Conservation (phyloP, 2,888 invertebrate species). For the Stenchaetothrips biformis region DNA sequence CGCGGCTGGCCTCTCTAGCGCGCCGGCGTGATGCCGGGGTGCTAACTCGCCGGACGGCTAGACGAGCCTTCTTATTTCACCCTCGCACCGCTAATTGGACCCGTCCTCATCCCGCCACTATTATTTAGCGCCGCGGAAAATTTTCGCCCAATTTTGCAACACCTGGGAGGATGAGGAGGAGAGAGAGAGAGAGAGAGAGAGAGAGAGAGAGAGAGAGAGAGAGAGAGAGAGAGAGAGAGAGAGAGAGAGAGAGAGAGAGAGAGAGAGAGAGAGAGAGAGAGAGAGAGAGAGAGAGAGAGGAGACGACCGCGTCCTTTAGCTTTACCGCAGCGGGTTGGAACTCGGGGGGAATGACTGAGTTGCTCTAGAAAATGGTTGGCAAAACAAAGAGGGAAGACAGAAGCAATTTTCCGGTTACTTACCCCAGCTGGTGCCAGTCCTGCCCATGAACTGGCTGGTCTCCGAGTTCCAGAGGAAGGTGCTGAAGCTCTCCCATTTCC, state of each 20-base stretch:
- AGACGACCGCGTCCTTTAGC: too few relatives aligned
- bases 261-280: too few relatives aligned
- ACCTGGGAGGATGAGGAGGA: too few relatives aligned
- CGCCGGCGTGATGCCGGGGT: neutral
- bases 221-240: too few relatives aligned
- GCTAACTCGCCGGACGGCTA: slow-evolving; percentile 12
- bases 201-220: too few relatives aligned
- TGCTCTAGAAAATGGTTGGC: neutral
- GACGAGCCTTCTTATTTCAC: too few relatives aligned
- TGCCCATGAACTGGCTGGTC: slow-evolving; percentile 84
- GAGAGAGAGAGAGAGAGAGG: too few relatives aligned
- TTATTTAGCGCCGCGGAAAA: neutral
- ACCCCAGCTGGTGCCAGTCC: slow-evolving; percentile 94
- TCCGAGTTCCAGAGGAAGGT: slow-evolving; percentile 88
- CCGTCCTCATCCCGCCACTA: neutral
- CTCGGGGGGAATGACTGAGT: too few relatives aligned
- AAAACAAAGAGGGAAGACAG: neutral
- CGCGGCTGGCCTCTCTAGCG: too few relatives aligned
- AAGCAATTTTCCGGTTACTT: slow-evolving; percentile 50
- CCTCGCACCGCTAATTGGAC: neutral
- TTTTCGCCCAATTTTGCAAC: neutral
- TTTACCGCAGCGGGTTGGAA: too few relatives aligned
- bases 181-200: too few relatives aligned
- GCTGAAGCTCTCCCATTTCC: slow-evolving; percentile 79
- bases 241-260: too few relatives aligned